Percentiles rank a stretch among this genome's conserved stretches.
These are phyloP conservation scores for Sorex maritimensis DNA, from an alignment of 2,797 vertebrate genomes.

Conservation along the genomic window DNA sequence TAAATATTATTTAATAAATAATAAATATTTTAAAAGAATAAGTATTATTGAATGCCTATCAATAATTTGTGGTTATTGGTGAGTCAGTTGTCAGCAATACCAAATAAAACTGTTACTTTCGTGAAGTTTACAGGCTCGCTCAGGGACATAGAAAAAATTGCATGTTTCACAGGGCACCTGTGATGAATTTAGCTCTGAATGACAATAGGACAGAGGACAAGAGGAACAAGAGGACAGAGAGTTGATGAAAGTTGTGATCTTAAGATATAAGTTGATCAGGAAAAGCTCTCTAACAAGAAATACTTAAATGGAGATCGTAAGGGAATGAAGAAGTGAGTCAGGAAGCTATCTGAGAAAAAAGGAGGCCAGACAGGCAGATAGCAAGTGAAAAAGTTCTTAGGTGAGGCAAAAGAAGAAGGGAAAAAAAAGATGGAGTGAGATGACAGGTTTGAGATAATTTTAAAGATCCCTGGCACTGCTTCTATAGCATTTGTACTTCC, in stretches of 20 bases:
- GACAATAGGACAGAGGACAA: no score
- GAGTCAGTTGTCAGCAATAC: background rate
- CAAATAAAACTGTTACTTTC: background rate
- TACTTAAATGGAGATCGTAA: background rate
- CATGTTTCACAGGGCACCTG: background rate
- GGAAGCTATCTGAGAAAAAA: background rate
- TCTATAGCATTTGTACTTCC: background rate
- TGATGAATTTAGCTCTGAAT: background rate
- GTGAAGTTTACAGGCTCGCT: background rate
- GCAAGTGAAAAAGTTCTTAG: background rate
- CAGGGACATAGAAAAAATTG: background rate
- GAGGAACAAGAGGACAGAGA: background rate
- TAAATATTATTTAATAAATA: background rate
- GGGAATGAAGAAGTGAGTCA: background rate
- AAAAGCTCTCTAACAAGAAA: background rate
- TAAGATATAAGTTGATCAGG: no score
- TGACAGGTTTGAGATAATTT: accelerated
- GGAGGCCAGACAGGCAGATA: background rate
- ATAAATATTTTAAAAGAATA: no score
- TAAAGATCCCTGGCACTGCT: background rate
- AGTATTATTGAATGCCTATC: background rate
- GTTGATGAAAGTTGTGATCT: no score
- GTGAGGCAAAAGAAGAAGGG: background rate
- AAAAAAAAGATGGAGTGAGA: background rate
- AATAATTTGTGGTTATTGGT: background rate